Percentiles rank a stretch among this genome's conserved stretches.
Evolutionary conservation across 2,888 invertebrate genomes (phyloP).

Genomic region (Limnephilus lunatus): DNA sequence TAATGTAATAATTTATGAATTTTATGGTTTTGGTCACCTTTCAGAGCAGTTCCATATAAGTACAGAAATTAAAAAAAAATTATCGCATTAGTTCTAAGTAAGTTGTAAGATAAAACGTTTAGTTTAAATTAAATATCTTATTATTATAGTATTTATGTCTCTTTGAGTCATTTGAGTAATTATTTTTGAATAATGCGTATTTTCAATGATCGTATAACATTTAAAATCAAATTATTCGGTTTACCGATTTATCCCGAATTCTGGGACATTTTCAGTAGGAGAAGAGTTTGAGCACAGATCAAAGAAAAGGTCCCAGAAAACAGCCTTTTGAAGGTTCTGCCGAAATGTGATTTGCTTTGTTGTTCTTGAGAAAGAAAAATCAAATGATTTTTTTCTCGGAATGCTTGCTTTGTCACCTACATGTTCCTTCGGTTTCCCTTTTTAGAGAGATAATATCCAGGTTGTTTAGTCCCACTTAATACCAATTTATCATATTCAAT

Average conservation of each 20-base stretch:
- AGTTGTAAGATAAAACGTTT: no score
- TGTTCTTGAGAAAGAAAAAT: slow-evolving; percentile 27
- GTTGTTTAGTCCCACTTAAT: background rate
- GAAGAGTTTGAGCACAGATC: background rate
- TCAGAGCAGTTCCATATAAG: no score
- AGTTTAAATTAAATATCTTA: no score
- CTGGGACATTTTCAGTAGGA: background rate
- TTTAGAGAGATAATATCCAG: background rate
- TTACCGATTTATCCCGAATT: background rate
- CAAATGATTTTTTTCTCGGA: background rate
- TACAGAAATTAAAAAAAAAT: no score
- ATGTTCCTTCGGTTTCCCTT: background rate
- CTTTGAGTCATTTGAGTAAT: no score
- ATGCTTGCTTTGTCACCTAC: background rate
- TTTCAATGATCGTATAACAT: no score
- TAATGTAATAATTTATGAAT: no score
- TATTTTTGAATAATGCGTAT: no score
- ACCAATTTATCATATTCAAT: background rate
- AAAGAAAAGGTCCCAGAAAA: background rate
- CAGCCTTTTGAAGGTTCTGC: background rate
- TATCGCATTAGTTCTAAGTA: no score
- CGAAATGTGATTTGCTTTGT: slow-evolving; percentile 24
- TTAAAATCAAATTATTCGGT: background rate
- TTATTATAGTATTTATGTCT: no score
- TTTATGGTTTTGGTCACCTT: no score